A percentile compares a stretch with the other conserved stretches of the same genome.
Evolutionary conservation across 2,888 invertebrate genomes (phyloP).

Genomic region (Parnassius orleans): DNA sequence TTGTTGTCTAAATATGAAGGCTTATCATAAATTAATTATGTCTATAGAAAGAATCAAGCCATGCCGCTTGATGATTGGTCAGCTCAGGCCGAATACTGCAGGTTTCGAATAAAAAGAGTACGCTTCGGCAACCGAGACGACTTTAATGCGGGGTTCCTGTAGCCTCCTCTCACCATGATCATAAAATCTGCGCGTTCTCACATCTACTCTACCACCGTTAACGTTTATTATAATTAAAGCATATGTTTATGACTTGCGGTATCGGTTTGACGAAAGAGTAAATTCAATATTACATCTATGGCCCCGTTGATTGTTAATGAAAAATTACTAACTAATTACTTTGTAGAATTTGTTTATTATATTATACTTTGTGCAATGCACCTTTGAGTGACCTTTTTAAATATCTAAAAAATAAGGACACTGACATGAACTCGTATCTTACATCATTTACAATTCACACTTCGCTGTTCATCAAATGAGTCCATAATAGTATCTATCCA

Average conservation of each 20-base stretch:
- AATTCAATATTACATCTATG: slow-evolving; percentile 47
- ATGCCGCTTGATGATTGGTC: slow-evolving; percentile 7
- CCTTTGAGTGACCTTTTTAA: too few relatives aligned
- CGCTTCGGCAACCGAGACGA: slow-evolving; percentile 52
- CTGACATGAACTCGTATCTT: too few relatives aligned
- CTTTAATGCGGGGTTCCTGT: slow-evolving; percentile 53
- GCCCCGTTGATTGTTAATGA: too few relatives aligned
- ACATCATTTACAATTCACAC: too few relatives aligned
- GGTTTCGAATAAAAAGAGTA: slow-evolving; percentile 57
- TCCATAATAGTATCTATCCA: neutral
- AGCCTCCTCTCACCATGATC: slow-evolving; percentile 39
- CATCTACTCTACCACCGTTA: slow-evolving; percentile 63
- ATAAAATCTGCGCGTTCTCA: slow-evolving; percentile 70
- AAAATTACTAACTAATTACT: too few relatives aligned
- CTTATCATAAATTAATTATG: slow-evolving; percentile 12
- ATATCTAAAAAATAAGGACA: too few relatives aligned
- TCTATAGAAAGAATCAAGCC: neutral
- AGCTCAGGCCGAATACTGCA: slow-evolving; percentile 12
- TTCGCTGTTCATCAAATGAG: too few relatives aligned
- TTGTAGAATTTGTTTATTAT: too few relatives aligned
- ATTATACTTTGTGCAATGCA: too few relatives aligned
- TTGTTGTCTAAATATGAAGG: slow-evolving; percentile 10
- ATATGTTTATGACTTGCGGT: slow-evolving; percentile 67
- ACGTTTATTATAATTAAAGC: slow-evolving; percentile 76
- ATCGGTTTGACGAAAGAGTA: slow-evolving; percentile 59